These are phyloP conservation scores for Lordiphosa fenestrarum DNA, from an alignment of 2,888 invertebrate genomes.

Conservation along the genomic window DNA sequence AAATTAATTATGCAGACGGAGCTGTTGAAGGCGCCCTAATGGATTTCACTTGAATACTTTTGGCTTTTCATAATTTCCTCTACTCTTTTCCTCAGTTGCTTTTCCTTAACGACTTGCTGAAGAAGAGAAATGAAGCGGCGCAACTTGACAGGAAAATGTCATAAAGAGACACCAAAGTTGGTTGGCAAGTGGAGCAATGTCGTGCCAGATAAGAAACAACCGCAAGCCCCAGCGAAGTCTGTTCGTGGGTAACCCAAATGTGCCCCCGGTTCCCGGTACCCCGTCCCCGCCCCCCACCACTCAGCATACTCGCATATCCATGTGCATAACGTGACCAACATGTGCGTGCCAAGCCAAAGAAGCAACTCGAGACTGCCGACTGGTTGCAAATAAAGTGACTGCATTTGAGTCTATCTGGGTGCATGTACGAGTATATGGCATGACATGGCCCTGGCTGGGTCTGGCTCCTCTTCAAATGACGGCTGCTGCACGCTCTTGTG, in stretches of 20 bases:
- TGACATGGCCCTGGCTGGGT: conserved; percentile 18
- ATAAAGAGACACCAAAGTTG: conserved; percentile 42
- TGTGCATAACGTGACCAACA: conserved; percentile 68
- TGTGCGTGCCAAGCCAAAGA: conserved; percentile 57
- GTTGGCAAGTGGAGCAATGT: conserved; percentile 67
- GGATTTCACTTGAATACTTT: conserved; percentile 59
- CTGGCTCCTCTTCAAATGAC: conserved; percentile 29
- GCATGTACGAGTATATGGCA: conserved; percentile 30
- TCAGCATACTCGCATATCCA: conserved; percentile 14
- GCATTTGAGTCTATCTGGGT: conserved; percentile 46
- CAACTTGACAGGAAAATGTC: conserved; percentile 26
- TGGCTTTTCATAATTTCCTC: conserved; percentile 30
- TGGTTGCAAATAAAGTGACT: conserved; percentile 65
- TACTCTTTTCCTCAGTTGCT: conserved; percentile 14
- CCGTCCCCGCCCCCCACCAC: conserved; percentile 9
- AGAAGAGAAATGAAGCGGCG: conserved; percentile 1
- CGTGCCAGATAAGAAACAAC: conserved; percentile 59
- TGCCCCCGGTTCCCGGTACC: not conserved
- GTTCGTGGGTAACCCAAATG: conserved; percentile 11
- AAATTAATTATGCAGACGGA: conserved; percentile 48
- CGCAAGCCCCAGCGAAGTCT: conserved; percentile 44
- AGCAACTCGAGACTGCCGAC: conserved; percentile 14
- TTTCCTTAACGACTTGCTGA: conserved; percentile 8
- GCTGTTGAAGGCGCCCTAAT: conserved; percentile 45
- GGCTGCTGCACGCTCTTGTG: conserved; percentile 67